These are phyloP conservation scores for Anomalospiza imberbis DNA, from an alignment of 2,797 vertebrate species.

Conservation along the genomic window DNA sequence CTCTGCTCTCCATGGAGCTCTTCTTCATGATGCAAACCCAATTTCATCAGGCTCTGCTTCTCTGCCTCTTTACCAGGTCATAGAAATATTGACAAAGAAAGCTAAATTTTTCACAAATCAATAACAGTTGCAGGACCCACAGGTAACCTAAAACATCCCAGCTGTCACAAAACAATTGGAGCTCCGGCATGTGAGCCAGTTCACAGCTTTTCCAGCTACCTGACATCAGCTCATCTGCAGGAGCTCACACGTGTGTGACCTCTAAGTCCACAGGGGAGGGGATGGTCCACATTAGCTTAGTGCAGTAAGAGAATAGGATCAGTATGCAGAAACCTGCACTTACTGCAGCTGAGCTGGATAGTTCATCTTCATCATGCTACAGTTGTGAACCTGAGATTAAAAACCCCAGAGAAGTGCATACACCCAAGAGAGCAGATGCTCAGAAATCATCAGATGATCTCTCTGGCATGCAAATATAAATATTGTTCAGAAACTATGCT, in stretches of 20 bases:
- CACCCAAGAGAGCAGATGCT: background rate
- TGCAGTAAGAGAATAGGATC: background rate
- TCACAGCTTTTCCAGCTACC: background rate
- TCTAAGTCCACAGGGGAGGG: background rate
- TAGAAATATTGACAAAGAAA: background rate
- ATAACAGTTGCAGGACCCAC: background rate
- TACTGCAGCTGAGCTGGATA: background rate
- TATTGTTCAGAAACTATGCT: background rate
- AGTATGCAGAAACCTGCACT: background rate
- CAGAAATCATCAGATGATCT: background rate
- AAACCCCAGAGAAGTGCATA: background rate
- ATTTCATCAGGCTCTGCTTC: background rate
- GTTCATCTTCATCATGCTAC: background rate
- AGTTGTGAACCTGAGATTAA: background rate
- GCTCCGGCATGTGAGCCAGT: background rate
- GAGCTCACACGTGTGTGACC: background rate
- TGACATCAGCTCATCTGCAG: background rate
- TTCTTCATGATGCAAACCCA: background rate
- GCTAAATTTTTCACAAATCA: background rate
- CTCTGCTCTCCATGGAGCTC: fast-evolving
- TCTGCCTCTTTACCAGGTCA: background rate
- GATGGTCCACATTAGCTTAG: background rate
- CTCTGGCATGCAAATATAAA: background rate
- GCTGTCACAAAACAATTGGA: background rate
- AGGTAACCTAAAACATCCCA: background rate